Conservation (phyloP, 2,888 invertebrate species). For the Zygothrica quintamaculata region DNA sequence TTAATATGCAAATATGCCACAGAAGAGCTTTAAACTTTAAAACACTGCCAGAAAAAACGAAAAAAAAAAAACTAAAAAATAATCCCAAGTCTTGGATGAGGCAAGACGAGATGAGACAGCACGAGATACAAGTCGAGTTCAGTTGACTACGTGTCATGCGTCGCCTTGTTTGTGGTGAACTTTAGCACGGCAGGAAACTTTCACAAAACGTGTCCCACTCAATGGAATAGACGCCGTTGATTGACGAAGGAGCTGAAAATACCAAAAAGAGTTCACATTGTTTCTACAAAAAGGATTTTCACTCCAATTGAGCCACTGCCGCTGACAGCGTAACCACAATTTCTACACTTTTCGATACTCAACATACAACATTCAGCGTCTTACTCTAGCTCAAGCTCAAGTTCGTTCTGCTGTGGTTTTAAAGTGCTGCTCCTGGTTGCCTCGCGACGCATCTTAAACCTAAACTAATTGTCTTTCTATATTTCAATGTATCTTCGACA, state of each 20-base stretch:
- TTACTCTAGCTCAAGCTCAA: conserved; percentile 3
- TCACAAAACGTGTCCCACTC: conserved; percentile 72
- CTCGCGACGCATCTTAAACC: conserved; percentile 46
- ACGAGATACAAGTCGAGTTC: conserved; percentile 51
- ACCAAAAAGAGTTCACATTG: conserved; percentile 38
- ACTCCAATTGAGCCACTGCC: conserved; percentile 48
- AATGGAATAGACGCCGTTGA: conserved; percentile 59
- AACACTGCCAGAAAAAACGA: conserved; percentile 69
- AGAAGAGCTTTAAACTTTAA: conserved; percentile 80
- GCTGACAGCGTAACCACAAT: conserved; percentile 68
- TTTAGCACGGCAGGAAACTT: conserved; percentile 70
- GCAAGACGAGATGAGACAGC: conserved; percentile 2
- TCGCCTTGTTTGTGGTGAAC: conserved; percentile 73
- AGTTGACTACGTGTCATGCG: conserved; percentile 78
- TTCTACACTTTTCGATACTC: conserved; percentile 29
- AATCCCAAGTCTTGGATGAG: conserved; percentile 47
- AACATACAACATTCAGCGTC: background rate
- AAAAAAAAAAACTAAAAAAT: conserved; percentile 72
- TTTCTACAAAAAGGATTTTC: conserved; percentile 67
- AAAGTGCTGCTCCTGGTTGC: conserved; percentile 31
- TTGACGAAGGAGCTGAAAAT: conserved; percentile 66
- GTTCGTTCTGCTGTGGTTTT: conserved; percentile 24
- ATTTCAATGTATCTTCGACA: conserved; percentile 75
- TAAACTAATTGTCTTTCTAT: conserved; percentile 78
- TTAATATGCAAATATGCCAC: conserved; percentile 79